Base-by-base conservation (phyloP, 1,140 invertebrate species). In the Drosophila truncata region DNA sequence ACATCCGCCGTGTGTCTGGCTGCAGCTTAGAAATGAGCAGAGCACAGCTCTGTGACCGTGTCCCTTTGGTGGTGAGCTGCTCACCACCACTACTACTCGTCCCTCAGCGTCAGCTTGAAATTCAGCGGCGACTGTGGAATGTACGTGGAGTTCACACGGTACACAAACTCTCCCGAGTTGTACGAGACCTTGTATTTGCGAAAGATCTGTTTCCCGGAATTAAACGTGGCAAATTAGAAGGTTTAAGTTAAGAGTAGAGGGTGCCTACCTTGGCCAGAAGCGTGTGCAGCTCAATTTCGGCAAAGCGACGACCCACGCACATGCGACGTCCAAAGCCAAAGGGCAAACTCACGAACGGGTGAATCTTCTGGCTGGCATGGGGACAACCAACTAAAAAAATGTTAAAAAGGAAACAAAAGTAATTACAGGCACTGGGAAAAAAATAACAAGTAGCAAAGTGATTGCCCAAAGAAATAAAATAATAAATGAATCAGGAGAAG, bases 281-380 rank as follows among this genome's bases (percentile, higher is more conserved):
- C 46, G 96, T 95, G 80, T 96, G 95, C 76, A 97, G 93, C 93
- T 97, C 96, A 16, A 95, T 95, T 93, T 97, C 97, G 3, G 97
- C 97, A 88, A 97, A 96, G 74, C 97, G 93, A 62, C 96, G 94
- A 11, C 97, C 97, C 29, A 97, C 94, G 91, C 97, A 98, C 95
- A 97, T 96, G 71, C 97, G 94, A 59, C 96, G 94, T 1, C 97
- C 97, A 92, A 96, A 97, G 23, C 97, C 97, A 92, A 97, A 98
- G 3, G 97, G 97, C 57, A 97, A 93, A 5, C 96, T 96, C 0
- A 96, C 96, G 85, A 97, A 97, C 8, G 96, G 96, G 91, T 96
- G 95, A 41, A 94, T 93, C 92, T 94, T 94, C 35, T 93, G 92
- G 60, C 66, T 81, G 44, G 85, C 86, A 84, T 92, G 81, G 58